These are phyloP conservation scores for Lepus townsendii DNA, from an alignment of 2,797 vertebrate species.

Conservation along the genomic window DNA sequence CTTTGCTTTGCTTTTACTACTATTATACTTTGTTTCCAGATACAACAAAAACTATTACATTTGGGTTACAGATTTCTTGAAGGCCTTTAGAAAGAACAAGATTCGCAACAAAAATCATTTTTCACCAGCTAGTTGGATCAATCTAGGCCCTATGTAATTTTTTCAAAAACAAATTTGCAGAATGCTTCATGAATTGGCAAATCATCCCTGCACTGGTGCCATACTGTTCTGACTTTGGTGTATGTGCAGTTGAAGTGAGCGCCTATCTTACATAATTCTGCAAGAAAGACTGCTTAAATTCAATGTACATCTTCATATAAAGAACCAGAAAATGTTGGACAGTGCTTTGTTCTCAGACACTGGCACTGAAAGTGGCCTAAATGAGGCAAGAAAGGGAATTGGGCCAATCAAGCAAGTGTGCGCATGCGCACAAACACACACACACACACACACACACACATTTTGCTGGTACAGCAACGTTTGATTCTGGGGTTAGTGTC, in stretches of 20 bases:
- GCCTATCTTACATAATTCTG: neutral
- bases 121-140: constrained; percentile 6
- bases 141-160: neutral
- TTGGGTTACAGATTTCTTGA: constrained; percentile 15
- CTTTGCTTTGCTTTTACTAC: neutral
- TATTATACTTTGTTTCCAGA: neutral
- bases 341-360: neutral
- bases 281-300: neutral
- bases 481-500: neutral
- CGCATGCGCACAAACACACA: neutral
- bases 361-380: neutral
- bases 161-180: no score
- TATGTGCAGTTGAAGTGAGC: no score
- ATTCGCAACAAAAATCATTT: neutral
- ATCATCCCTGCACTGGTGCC: no score
- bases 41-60: neutral
- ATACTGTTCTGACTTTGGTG: no score
- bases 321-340: neutral
- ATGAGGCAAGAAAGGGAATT: neutral
- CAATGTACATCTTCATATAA: neutral
- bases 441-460: neutral
- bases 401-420: neutral
- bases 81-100: constrained; percentile 8
- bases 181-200: no score
- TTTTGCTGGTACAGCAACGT: neutral